Evolutionary conservation across 92 coral and sea anemone species (phyloP).

Genomic region (Isaurus tuberculatus): DNA sequence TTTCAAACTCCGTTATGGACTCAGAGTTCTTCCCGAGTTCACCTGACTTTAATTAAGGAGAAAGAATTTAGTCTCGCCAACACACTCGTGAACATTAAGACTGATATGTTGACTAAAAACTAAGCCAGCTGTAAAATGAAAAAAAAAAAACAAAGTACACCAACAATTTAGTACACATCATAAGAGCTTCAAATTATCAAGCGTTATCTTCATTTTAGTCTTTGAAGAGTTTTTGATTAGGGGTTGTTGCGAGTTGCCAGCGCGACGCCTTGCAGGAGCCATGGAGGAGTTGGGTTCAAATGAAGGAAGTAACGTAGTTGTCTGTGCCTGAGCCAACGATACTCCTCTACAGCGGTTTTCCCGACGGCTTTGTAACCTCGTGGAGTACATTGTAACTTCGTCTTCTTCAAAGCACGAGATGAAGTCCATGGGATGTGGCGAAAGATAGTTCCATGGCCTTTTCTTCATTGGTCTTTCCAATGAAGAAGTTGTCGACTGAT

Average conservation of each 20-base stretch:
- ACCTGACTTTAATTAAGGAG: too few species aligned
- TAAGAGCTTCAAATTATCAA: constrained; percentile 15
- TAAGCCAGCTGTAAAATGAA: background rate
- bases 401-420: background rate
- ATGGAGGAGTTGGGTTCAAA: background rate
- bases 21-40: too few species aligned
- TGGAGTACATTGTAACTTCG: constrained; percentile 17
- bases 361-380: constrained; percentile 19
- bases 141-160: background rate
- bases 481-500: constrained; percentile 9
- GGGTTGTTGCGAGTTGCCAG: background rate
- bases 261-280: constrained; percentile 3
- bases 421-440: background rate
- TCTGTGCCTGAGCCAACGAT: background rate
- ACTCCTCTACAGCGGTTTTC: background rate
- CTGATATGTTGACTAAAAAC: too few species aligned
- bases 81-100: too few species aligned
- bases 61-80: too few species aligned
- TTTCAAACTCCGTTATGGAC: too few species aligned
- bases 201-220: constrained; percentile 6
- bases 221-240: background rate
- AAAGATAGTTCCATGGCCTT: background rate
- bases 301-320: background rate
- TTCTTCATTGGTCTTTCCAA: background rate
- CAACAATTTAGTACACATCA: background rate